phyloP scores from a whole-genome alignment of 2,797 vertebrate species.

The Arctocebus calabarensis region DNA sequence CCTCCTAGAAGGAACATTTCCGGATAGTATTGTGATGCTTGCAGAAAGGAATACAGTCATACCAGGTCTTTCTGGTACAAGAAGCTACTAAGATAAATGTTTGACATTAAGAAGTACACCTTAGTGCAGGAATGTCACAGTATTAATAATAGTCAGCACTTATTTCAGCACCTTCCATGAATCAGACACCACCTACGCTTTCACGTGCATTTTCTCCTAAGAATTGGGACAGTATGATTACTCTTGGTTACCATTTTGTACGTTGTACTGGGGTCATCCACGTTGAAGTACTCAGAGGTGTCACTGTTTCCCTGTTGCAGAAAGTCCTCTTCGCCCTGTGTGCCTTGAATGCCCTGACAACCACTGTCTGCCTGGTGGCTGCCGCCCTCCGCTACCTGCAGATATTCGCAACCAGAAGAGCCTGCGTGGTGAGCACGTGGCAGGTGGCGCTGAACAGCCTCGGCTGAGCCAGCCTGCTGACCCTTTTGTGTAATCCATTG shows the following conservation, averaged over 20 bases:
- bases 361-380: slow-evolving; percentile 91
- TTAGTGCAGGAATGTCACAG: neutral
- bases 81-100: neutral
- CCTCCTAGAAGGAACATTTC: neutral
- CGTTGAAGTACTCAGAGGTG: neutral
- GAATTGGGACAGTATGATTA: neutral
- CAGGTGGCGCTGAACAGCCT: fast-evolving
- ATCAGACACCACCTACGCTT: neutral
- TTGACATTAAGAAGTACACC: neutral
- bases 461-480: neutral
- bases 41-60: neutral
- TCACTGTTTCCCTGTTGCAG: slow-evolving; percentile 84
- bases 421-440: slow-evolving; percentile 88
- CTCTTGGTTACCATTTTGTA: neutral
- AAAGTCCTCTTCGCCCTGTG: slow-evolving; percentile 93
- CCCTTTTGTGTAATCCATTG: neutral
- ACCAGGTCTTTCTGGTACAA: neutral
- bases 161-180: neutral
- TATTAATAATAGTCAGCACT: neutral
- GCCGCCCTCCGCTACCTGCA: slow-evolving; percentile 91
- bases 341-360: slow-evolving; percentile 91
- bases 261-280: neutral
- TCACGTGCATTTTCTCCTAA: neutral
- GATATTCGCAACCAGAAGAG: slow-evolving; percentile 89
- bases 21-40: neutral